A percentile compares a stretch with the other conserved stretches of the same genome.
These are phyloP conservation scores for Reinhardtius hippoglossoides DNA, from an alignment of 2,113 vertebrate species.

Conservation along the genomic window DNA sequence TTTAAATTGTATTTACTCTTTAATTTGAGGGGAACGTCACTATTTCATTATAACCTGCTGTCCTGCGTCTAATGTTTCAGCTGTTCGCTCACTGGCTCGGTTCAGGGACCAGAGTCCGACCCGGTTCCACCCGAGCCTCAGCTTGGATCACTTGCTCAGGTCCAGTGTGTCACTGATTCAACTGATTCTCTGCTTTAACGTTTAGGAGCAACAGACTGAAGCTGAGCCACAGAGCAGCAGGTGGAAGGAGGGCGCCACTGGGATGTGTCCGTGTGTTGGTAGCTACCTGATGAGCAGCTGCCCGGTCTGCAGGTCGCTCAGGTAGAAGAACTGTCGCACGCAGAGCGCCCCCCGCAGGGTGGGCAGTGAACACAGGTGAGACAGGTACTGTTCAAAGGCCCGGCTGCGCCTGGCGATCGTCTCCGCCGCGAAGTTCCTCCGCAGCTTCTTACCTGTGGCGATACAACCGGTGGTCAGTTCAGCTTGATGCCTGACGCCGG, in stretches of 20 bases:
- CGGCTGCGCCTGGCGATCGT: conserved; percentile 95
- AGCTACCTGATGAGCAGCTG: conserved; percentile 86
- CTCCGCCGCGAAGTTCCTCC: conserved; percentile 90
- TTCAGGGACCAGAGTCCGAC: background rate
- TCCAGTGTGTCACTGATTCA: background rate
- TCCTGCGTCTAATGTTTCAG: background rate
- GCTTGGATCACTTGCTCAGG: too few relatives aligned
- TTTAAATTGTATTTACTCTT: too few relatives aligned
- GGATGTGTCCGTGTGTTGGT: background rate
- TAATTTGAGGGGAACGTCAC: too few relatives aligned
- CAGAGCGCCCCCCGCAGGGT: conserved; percentile 82
- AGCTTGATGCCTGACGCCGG: background rate
- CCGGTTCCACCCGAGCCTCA: too few relatives aligned
- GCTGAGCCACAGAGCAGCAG: too few relatives aligned
- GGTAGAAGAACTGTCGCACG: conserved; percentile 92
- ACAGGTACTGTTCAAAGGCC: conserved; percentile 94
- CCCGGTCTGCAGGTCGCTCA: conserved; percentile 85
- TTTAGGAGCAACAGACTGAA: too few relatives aligned
- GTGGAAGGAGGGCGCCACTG: too few relatives aligned
- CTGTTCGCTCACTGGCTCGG: background rate
- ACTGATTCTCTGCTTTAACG: too few relatives aligned
- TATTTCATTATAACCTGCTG: too few relatives aligned
- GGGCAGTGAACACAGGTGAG: conserved; percentile 87
- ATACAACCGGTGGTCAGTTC: background rate
- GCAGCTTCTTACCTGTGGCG: conserved; percentile 84